Conservation (phyloP, 1,140 invertebrate genomes). For the Leptinotarsa undecemlineata region DNA sequence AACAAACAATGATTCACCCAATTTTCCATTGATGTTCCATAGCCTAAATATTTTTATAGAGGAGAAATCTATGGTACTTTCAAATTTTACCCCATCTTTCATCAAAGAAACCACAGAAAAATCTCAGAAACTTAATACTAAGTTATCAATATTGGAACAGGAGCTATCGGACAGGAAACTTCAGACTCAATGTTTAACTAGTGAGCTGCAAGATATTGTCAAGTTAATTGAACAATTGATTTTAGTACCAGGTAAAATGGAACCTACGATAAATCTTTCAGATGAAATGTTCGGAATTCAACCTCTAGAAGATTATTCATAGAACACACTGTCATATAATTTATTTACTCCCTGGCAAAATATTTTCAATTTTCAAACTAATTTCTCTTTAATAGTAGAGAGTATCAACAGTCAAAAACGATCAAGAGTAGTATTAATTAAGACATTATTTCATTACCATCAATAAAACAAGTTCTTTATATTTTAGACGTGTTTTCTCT, state of each 20-base stretch:
- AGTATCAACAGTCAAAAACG: too few species aligned
- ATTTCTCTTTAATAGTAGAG: too few species aligned
- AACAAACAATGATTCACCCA: conserved; percentile 8
- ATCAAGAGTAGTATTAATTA: too few species aligned
- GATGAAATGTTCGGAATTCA: conserved; percentile 13
- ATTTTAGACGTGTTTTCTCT: too few species aligned
- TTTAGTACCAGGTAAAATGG: not conserved
- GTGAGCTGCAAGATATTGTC: not conserved
- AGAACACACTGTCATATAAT: too few species aligned
- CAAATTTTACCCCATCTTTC: conserved; percentile 1
- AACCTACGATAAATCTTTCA: not conserved
- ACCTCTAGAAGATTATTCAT: conserved; percentile 45
- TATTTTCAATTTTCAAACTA: too few species aligned
- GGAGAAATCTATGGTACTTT: conserved; percentile 26
- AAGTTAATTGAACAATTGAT: not conserved
- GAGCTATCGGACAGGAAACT: not conserved
- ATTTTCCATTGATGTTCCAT: conserved; percentile 27
- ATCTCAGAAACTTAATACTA: not conserved
- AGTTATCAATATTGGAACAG: not conserved
- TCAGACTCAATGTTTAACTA: not conserved
- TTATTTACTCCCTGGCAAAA: too few species aligned
- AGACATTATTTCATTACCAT: too few species aligned
- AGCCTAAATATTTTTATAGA: conserved; percentile 23
- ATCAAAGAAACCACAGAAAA: conserved; percentile 13
- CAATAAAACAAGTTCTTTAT: too few species aligned